Evolutionary conservation across 2,888 invertebrate genomes (phyloP).

Genomic region (Gonocerus acuteangulatus): DNA sequence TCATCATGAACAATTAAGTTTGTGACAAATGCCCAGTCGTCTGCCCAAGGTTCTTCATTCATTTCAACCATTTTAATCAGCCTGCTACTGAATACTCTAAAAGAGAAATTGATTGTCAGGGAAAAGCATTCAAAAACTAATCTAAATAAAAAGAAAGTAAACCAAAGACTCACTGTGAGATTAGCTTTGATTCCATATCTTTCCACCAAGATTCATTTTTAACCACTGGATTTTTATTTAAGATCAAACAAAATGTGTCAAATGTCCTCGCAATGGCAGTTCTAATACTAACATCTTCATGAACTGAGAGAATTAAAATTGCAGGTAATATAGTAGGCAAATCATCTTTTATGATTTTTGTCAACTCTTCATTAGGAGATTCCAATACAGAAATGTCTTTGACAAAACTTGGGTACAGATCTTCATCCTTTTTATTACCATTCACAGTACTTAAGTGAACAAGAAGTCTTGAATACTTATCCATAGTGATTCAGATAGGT

Average conservation of each 20-base stretch:
- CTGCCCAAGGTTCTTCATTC: constrained; percentile 22
- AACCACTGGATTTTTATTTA: constrained; percentile 2
- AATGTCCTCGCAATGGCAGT: not conserved
- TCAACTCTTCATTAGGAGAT: constrained; percentile 1
- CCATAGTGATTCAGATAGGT: not conserved
- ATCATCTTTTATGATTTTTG: constrained; percentile 1
- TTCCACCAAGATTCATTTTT: constrained; percentile 20
- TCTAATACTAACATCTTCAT: constrained; percentile 13
- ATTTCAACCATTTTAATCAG: constrained; percentile 13
- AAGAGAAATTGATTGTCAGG: not conserved
- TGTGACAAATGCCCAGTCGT: constrained; percentile 26
- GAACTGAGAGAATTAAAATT: constrained; percentile 7
- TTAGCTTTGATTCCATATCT: constrained; percentile 7
- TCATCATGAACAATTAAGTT: constrained; percentile 23
- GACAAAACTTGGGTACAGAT: not conserved
- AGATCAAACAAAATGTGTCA: constrained; percentile 1
- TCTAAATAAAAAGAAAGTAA: not conserved
- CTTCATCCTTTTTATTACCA: constrained; percentile 1
- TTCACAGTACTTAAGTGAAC: constrained; percentile 1
- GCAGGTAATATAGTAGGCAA: constrained; percentile 5
- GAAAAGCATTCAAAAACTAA: not conserved
- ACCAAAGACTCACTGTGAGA: constrained; percentile 7
- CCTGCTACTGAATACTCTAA: constrained; percentile 2
- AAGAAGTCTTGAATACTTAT: constrained; percentile 15
- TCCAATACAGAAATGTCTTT: not conserved